Percentiles rank a stretch among this genome's conserved stretches.
Evolutionary conservation across 1,140 invertebrate species (phyloP).

Genomic region (Lasioglossum baleicum): DNA sequence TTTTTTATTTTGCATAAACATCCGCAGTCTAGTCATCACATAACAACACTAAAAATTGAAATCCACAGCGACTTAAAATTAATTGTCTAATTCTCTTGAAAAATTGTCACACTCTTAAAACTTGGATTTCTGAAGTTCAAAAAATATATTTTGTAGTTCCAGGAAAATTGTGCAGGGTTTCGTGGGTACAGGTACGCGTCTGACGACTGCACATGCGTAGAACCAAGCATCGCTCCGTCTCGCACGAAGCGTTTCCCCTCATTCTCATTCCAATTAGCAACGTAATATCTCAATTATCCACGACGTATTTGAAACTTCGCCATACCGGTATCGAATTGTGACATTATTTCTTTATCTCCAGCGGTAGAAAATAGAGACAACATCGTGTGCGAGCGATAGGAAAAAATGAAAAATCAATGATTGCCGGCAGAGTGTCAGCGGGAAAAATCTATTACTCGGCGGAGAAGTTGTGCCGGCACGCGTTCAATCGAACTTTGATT

Average conservation of each 20-base stretch:
- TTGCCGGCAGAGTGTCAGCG: background rate
- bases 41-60: too few relatives aligned
- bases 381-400: too few relatives aligned
- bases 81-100: too few relatives aligned
- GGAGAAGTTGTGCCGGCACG: slow-evolving; percentile 1
- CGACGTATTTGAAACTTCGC: background rate
- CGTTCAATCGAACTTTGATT: slow-evolving; percentile 21
- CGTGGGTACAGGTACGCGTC: background rate
- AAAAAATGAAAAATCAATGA: slow-evolving; percentile 16
- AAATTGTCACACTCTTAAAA: background rate
- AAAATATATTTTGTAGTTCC: background rate
- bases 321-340: background rate
- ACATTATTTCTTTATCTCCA: too few relatives aligned
- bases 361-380: background rate
- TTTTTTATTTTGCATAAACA: too few relatives aligned
- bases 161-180: too few relatives aligned
- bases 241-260: background rate
- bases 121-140: background rate
- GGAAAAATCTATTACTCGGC: background rate
- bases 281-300: background rate
- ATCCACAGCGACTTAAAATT: too few relatives aligned
- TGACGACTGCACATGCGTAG: background rate
- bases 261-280: slow-evolving; percentile 1
- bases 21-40: too few relatives aligned
- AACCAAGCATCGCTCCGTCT: background rate